A percentile compares a stretch with the other conserved stretches of the same genome.
Conservation (phyloP, 1,140 invertebrate genomes). For the Achatina immaculata region DNA sequence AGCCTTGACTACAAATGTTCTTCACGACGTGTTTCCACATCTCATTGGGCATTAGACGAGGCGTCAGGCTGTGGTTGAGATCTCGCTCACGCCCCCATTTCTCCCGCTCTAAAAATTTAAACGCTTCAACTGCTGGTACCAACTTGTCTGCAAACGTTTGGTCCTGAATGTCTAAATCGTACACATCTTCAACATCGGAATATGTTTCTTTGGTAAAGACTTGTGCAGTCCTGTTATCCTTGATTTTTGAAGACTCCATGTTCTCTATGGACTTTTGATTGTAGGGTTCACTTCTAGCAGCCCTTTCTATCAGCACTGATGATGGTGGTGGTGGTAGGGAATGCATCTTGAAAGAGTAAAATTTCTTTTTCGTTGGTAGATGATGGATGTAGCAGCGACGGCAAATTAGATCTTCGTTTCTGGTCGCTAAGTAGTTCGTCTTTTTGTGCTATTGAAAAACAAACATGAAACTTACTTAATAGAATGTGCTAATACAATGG, state of each 20-base stretch:
- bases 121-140: neutral
- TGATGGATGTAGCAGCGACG: conserved; percentile 57
- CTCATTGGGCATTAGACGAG: conserved; percentile 26
- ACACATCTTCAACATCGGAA: neutral
- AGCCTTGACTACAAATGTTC: neutral
- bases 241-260: neutral
- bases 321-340: conserved; percentile 1
- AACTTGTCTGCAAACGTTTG: neutral
- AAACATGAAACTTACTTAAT: too few relatives aligned
- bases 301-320: too few relatives aligned
- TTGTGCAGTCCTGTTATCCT: neutral
- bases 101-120: conserved; percentile 15
- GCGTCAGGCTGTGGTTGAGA: neutral
- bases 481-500: too few relatives aligned
- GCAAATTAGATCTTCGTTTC: conserved; percentile 57
- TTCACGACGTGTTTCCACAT: conserved; percentile 20
- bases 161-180: neutral
- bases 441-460: conserved; percentile 45
- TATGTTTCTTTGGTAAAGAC: neutral
- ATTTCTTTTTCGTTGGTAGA: conserved; percentile 53
- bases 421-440: conserved; percentile 46
- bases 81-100: conserved; percentile 14
- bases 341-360: conserved; percentile 37
- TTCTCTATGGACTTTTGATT: neutral
- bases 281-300: too few relatives aligned